Evolutionary conservation across 2,797 vertebrate species (phyloP).

Genomic region (Eulemur coronatus): DNA sequence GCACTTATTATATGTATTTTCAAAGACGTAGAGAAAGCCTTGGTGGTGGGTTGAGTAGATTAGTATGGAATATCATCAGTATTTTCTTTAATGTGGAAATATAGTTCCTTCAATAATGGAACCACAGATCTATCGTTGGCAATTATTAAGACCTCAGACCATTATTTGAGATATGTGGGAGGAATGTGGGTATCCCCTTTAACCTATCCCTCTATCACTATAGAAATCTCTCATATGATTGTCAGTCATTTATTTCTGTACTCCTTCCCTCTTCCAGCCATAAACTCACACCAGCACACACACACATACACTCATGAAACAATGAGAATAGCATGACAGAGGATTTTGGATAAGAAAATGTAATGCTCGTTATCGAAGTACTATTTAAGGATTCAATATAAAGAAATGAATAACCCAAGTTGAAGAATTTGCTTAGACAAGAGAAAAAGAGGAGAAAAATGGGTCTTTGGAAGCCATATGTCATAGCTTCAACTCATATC

Average conservation of each 20-base stretch:
- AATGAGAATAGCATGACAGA: slow-evolving; percentile 5
- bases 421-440: not conserved
- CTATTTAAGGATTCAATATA: not conserved
- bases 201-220: not conserved
- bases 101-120: not conserved
- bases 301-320: not conserved
- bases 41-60: not conserved
- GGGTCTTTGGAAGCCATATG: not conserved
- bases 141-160: not conserved
- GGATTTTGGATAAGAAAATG: not conserved
- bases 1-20: not conserved
- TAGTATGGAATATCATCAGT: not conserved
- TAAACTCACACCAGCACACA: not conserved
- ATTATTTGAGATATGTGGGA: not conserved
- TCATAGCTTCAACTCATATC: not conserved
- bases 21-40: not conserved
- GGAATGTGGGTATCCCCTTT: not conserved
- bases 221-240: not conserved
- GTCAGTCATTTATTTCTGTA: not conserved
- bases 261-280: not conserved
- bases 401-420: slow-evolving; percentile 21
- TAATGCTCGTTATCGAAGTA: not conserved
- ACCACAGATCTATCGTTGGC: not conserved
- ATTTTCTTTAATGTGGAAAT: not conserved
- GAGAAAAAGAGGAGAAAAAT: not conserved